Evolutionary conservation across 2,888 invertebrate genomes (phyloP).

Genomic region (Oxytorus armatus): DNA sequence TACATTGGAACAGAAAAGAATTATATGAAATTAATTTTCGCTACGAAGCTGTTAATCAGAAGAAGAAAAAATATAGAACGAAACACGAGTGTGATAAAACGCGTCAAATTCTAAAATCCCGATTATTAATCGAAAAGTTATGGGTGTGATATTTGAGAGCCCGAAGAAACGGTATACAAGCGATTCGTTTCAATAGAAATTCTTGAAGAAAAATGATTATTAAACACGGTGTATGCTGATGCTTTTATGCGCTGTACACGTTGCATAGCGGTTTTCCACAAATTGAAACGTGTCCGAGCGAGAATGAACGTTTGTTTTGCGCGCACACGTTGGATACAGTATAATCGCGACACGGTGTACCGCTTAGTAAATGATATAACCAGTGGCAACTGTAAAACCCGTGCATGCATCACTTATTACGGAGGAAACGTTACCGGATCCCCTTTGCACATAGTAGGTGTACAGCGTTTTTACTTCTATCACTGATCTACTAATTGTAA

Average conservation of each 20-base stretch:
- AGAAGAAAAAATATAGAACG: not conserved
- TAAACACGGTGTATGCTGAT: conserved; percentile 28
- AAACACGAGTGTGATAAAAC: not conserved
- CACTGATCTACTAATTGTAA: conserved; percentile 49
- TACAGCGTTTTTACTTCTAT: conserved; percentile 14
- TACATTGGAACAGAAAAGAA: no score
- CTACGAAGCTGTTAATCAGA: not conserved
- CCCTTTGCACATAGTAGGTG: conserved; percentile 3
- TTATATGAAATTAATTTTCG: no score
- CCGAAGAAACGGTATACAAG: conserved; percentile 15
- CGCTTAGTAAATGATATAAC: conserved; percentile 58
- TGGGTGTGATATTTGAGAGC: not conserved
- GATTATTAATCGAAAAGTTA: not conserved
- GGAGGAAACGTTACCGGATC: conserved; percentile 45
- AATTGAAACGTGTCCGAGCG: conserved; percentile 55
- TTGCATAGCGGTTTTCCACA: conserved; percentile 48
- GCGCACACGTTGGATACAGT: conserved; percentile 3
- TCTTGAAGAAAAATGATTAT: conserved; percentile 46
- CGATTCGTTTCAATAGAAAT: conserved; percentile 14
- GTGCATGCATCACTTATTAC: conserved; percentile 44
- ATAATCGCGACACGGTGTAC: conserved; percentile 30
- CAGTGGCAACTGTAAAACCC: conserved; percentile 64
- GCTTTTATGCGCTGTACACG: not conserved
- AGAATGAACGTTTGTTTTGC: conserved; percentile 51
- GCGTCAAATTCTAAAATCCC: not conserved